A percentile compares a stretch with the other conserved stretches of the same genome.
These are phyloP conservation scores for Leptopilina clavipes DNA, from an alignment of 1,140 invertebrate genomes.

Conservation along the genomic window DNA sequence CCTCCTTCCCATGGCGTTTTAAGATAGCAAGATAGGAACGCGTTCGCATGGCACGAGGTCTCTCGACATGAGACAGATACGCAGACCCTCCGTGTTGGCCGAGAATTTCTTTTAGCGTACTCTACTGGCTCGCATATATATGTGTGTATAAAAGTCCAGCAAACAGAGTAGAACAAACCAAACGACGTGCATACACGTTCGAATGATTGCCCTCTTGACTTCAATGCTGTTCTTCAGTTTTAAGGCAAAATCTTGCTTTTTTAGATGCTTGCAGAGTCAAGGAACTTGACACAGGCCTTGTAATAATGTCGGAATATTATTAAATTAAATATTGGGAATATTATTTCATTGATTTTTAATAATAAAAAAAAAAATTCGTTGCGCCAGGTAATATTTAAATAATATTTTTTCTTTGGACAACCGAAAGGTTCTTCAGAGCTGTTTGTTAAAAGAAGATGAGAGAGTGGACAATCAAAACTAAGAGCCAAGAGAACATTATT, in stretches of 20 bases:
- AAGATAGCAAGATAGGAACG: slow-evolving; percentile 28
- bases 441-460: no score
- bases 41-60: slow-evolving; percentile 34
- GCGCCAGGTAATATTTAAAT: no score
- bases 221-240: no score
- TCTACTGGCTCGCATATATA: not conserved
- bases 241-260: slow-evolving; percentile 12
- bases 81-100: slow-evolving; percentile 28
- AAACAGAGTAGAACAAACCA: slow-evolving; percentile 21
- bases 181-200: not conserved
- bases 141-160: not conserved
- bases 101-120: not conserved
- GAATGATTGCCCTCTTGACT: not conserved
- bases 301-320: no score
- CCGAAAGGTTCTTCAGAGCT: no score
- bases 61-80: slow-evolving; percentile 13
- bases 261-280: not conserved
- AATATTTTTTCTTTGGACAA: no score
- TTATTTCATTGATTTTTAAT: no score
- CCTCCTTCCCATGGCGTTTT: slow-evolving; percentile 7
- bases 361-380: no score
- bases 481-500: no score
- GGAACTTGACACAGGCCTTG: no score
- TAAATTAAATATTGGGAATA: no score
- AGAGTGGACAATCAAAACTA: no score